Evolutionary conservation across 2,797 vertebrate species (phyloP).

Genomic region (Amniataba percoides): DNA sequence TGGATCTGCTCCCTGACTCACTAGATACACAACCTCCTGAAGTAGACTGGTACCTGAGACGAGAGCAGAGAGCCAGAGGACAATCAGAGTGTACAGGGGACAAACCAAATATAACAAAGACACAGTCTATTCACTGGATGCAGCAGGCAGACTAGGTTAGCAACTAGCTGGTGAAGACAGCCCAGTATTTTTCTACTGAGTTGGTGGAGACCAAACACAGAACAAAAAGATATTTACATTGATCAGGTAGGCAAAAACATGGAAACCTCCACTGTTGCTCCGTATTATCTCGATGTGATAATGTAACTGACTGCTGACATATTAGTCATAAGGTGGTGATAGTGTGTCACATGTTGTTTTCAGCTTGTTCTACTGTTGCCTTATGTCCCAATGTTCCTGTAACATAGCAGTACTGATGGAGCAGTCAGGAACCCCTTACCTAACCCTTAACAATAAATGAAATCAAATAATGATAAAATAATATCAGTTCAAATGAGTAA

Average conservation of each 20-base stretch:
- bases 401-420: no score
- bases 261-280: no score
- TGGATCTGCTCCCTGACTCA: slow-evolving; percentile 97
- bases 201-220: not conserved
- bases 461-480: no score
- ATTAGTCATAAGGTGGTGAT: no score
- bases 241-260: not conserved
- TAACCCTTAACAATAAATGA: no score
- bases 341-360: not conserved
- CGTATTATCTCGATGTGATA: no score
- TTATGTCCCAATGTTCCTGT: not conserved
- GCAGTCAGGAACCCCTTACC: no score
- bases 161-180: no score
- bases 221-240: not conserved
- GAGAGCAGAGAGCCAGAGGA: slow-evolving; percentile 1
- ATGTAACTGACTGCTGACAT: no score
- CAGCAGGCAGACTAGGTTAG: not conserved
- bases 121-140: not conserved
- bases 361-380: not conserved
- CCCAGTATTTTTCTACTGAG: not conserved
- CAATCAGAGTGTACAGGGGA: not conserved
- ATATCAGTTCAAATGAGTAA: no score
- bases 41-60: slow-evolving; percentile 93
- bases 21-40: slow-evolving; percentile 97
- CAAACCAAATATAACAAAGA: not conserved